Base-by-base conservation (phyloP, 2,797 vertebrate species). In the Scleropages formosus region DNA sequence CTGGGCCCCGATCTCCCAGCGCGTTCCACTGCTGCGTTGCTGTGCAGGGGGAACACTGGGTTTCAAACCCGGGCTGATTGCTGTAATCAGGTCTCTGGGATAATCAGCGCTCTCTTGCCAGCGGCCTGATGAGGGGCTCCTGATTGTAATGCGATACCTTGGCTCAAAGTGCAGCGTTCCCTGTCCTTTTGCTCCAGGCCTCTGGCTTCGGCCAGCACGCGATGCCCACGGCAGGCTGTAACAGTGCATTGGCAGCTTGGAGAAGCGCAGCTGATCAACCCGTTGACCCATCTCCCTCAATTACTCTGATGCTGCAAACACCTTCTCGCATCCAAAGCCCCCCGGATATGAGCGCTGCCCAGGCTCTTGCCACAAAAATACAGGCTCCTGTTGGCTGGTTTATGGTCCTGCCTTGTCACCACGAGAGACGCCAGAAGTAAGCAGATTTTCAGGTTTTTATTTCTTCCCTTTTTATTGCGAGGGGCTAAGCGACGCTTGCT, bases 21-120 rank as follows among this genome's bases (percentile, higher is more conserved):
- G 39, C 39, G 31, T 31, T 31, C 31, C 31, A 31, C 31, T 1
- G 3, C 11, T 22, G 11, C 12, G 8, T 24, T 56, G 49, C 7
- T 65, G 20, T 3, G 16, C 58, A 4, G 20, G 69, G 8, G 24
- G 60, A 49, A 26, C 22, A 20, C 31, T 13, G 53, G n/a, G 10
- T 4, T 51, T 11, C 16, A 24, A 31, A 83, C 80, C 80, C 75
- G 51, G 84, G 85, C 88, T 93, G 91, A 93, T 93, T 93, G 90
- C 91, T 82, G 89, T 89, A 93, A 93, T 93, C 92, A 93, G 89
- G 90, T 90, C 79, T 77, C 87, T 84, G 84, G 88, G 88, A 88
- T 93, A 93, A 93, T 93, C 92, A 93, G 92, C 88, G 88, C 90
- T 90, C 88, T 90, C 91, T 91, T 88, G 88, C 90, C 89, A 89